Percentiles rank a stretch among this genome's conserved stretches.
These are phyloP conservation scores for Myrmophylax atrothorax DNA, from an alignment of 2,113 vertebrate species.

Conservation along the genomic window DNA sequence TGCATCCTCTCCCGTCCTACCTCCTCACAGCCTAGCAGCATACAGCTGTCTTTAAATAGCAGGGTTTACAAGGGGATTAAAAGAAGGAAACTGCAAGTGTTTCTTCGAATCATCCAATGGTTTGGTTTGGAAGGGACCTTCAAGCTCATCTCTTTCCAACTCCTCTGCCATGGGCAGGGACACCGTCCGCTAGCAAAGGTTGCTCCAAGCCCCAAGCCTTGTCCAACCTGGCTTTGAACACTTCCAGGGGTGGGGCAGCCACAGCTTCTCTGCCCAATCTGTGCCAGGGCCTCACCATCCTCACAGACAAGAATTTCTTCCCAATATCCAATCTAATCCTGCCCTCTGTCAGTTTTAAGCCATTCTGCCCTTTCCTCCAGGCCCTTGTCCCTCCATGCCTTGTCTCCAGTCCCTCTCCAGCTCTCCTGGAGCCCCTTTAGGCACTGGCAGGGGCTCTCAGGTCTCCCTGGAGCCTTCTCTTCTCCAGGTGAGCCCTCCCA, in stretches of 20 bases:
- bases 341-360: background rate
- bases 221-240: rapidly evolving
- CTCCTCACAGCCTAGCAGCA: rapidly evolving
- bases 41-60: background rate
- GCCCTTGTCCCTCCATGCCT: background rate
- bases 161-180: background rate
- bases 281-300: background rate
- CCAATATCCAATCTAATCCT: background rate
- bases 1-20: too few relatives aligned
- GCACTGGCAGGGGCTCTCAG: background rate
- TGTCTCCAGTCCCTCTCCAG: background rate
- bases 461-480: background rate
- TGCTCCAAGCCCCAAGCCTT: background rate
- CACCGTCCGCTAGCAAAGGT: rapidly evolving
- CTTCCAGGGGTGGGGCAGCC: background rate
- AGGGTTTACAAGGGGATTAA: too few relatives aligned
- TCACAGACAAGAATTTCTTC: background rate
- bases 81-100: background rate
- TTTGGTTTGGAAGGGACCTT: background rate
- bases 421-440: background rate
- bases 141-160: background rate
- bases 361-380: background rate
- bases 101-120: too few relatives aligned
- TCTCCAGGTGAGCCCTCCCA: background rate
- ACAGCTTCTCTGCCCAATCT: background rate